A percentile compares a stretch with the other conserved stretches of the same genome.
Conservation (phyloP, 2,888 invertebrate genomes). For the Eupithecia subumbrata region DNA sequence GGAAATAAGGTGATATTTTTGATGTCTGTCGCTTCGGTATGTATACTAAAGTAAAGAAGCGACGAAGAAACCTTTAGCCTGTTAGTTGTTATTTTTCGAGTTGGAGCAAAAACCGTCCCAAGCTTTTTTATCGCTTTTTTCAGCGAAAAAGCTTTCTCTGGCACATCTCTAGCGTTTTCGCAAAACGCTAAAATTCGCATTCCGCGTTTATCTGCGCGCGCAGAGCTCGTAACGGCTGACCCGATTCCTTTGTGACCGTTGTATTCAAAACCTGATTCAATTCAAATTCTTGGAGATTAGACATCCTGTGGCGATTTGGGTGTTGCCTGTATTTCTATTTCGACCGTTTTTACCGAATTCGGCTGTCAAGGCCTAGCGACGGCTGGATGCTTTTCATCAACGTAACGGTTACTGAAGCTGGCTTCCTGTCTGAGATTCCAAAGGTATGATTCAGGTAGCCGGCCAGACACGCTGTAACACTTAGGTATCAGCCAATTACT, state of each 20-base stretch:
- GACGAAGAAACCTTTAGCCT: too few relatives aligned
- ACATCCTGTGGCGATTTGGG: conserved; percentile 14
- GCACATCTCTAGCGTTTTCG: neutral
- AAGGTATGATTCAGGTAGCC: neutral
- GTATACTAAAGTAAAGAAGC: too few relatives aligned
- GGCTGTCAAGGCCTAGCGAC: neutral
- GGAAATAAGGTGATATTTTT: too few relatives aligned
- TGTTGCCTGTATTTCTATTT: neutral
- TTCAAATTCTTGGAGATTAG: conserved; percentile 14
- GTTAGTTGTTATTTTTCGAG: too few relatives aligned
- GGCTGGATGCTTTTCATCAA: neutral
- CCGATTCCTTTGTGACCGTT: conserved; percentile 24
- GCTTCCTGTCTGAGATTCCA: neutral
- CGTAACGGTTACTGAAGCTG: neutral
- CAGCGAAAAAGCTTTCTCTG: neutral
- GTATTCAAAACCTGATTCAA: conserved; percentile 21
- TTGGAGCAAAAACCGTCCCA: too few relatives aligned
- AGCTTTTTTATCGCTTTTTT: too few relatives aligned
- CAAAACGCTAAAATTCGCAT: conserved; percentile 1
- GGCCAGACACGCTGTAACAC: neutral
- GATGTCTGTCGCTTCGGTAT: too few relatives aligned
- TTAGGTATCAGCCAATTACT: neutral
- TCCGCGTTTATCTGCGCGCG: neutral
- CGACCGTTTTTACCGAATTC: neutral
- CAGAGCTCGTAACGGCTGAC: conserved; percentile 26